phyloP scores from a whole-genome alignment of 2,888 invertebrate species.

The Xylophagus ater region DNA sequence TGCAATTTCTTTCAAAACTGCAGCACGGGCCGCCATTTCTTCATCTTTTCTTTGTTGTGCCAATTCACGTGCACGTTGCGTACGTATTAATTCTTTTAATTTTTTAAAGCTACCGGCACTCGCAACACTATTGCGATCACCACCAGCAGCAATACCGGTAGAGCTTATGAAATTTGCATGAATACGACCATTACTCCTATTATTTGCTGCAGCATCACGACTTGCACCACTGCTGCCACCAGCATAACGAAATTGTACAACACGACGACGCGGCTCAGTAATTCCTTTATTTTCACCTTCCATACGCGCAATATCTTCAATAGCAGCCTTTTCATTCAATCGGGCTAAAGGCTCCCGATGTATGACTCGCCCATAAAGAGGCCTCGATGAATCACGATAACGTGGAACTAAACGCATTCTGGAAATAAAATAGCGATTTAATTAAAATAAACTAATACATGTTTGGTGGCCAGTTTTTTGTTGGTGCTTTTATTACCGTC shows the following conservation, averaged over 20 bases:
- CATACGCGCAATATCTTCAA: slow-evolving; percentile 42
- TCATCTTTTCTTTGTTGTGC: slow-evolving; percentile 64
- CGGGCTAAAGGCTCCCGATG: slow-evolving; percentile 55
- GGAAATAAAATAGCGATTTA: neutral
- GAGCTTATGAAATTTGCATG: neutral
- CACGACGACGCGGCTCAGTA: slow-evolving; percentile 14
- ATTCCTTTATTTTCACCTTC: slow-evolving; percentile 19
- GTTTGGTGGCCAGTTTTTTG: neutral
- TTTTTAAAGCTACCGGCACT: slow-evolving; percentile 50
- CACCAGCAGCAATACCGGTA: neutral
- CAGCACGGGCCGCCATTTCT: slow-evolving; percentile 54
- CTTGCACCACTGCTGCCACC: slow-evolving; percentile 25
- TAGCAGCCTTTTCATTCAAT: slow-evolving; percentile 37
- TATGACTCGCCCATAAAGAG: slow-evolving; percentile 61
- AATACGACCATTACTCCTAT: neutral
- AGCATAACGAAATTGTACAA: slow-evolving; percentile 28
- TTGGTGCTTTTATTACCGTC: slow-evolving; percentile 40
- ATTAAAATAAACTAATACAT: neutral
- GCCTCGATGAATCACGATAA: slow-evolving; percentile 39
- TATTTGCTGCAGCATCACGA: neutral
- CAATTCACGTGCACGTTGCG: slow-evolving; percentile 64
- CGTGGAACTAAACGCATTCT: slow-evolving; percentile 38
- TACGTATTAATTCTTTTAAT: slow-evolving; percentile 66
- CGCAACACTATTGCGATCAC: neutral
- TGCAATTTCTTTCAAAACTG: slow-evolving; percentile 51